Percentiles rank a stretch among this genome's conserved stretches.
These are phyloP conservation scores for Sipunculus nudus DNA, from an alignment of 2,888 invertebrate genomes.

Conservation along the genomic window DNA sequence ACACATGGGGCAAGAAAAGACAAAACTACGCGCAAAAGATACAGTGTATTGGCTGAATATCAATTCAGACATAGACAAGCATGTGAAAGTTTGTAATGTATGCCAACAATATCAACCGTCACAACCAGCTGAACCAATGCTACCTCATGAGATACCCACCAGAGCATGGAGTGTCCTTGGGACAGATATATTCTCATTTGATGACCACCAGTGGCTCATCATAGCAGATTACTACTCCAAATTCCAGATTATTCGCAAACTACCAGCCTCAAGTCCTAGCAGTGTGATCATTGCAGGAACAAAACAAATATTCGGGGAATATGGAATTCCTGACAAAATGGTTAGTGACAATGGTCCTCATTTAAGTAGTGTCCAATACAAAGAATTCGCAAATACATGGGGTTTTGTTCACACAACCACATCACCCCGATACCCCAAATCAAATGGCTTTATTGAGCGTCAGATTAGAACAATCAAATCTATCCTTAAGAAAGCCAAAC, in stretches of 20 bases:
- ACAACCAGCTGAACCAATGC: neutral
- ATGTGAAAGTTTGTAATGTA: neutral
- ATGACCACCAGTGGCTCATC: neutral
- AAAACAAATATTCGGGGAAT: neutral
- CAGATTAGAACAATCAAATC: neutral
- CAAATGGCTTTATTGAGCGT: neutral
- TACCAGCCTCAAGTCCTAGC: neutral
- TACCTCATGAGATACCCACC: neutral
- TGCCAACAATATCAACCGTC: neutral
- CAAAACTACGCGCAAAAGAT: neutral
- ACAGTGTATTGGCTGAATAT: neutral
- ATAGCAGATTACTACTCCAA: neutral
- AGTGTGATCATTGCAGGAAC: neutral
- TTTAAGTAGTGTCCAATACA: neutral
- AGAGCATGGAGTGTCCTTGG: neutral
- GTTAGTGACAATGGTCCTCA: neutral
- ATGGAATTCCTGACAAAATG: neutral
- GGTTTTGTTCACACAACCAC: neutral
- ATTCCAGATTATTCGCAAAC: neutral
- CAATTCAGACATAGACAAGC: neutral
- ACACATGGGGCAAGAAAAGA: neutral
- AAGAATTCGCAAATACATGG: neutral
- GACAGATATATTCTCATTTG: neutral
- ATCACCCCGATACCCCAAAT: no score
- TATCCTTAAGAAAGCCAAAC: neutral